Percentiles rank a stretch among this genome's conserved stretches.
These are phyloP conservation scores for Wasmannia auropunctata DNA, from an alignment of 1,140 invertebrate genomes.

Conservation along the genomic window DNA sequence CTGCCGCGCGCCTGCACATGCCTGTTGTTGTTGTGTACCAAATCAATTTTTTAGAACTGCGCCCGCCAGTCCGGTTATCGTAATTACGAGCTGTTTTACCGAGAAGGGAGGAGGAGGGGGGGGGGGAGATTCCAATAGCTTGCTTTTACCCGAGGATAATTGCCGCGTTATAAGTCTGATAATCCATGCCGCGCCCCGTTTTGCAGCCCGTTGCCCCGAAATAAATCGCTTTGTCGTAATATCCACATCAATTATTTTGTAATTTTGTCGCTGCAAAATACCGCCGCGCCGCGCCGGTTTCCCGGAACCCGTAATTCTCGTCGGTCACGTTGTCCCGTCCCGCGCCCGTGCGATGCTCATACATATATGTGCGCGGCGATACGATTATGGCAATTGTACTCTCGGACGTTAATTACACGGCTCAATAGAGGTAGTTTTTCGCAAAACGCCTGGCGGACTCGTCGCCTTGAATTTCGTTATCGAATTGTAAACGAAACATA, in stretches of 20 bases:
- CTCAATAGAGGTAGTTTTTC: not conserved
- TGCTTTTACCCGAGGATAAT: conserved; percentile 20
- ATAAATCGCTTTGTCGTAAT: conserved; percentile 42
- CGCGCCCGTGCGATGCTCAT: not conserved
- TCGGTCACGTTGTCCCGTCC: not conserved
- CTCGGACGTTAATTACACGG: conserved; percentile 10
- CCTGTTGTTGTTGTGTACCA: conserved; percentile 30
- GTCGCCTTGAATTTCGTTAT: not conserved
- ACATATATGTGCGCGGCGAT: not conserved
- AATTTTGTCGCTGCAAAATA: conserved; percentile 21
- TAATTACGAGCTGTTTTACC: conserved; percentile 37
- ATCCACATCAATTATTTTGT: conserved; percentile 46
- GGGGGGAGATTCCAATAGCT: not conserved
- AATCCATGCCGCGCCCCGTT: conserved; percentile 9
- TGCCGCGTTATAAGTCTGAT: conserved; percentile 37
- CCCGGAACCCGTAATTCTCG: not conserved
- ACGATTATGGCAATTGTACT: conserved; percentile 24
- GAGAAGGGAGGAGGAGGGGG: too few relatives aligned
- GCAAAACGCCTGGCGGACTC: not conserved
- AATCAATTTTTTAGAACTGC: conserved; percentile 43
- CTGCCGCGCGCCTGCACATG: too few relatives aligned
- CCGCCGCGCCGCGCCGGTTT: too few relatives aligned
- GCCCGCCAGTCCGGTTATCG: not conserved
- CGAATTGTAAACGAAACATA: not conserved
- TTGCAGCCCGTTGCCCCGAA: conserved; percentile 8